Evolutionary conservation across 2,113 vertebrate species (phyloP).

Genomic region (Grus americana): DNA sequence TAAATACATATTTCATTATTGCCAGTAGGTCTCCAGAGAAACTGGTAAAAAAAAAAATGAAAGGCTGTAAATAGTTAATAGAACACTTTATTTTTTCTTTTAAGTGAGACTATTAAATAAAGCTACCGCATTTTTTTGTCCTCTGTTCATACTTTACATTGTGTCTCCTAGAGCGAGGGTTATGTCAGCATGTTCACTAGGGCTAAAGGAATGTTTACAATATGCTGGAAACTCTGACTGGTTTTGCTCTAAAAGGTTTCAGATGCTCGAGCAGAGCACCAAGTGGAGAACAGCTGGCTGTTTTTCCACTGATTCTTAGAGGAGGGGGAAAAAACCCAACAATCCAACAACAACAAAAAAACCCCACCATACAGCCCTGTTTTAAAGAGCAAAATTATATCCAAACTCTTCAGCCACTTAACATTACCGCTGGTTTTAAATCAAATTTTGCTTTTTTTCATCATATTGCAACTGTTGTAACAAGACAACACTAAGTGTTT

Average conservation of each 20-base stretch:
- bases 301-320: constrained; percentile 10
- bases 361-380: not conserved
- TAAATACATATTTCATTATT: constrained; percentile 44
- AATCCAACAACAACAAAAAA: not conserved
- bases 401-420: constrained; percentile 13
- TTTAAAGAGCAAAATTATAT: constrained; percentile 5
- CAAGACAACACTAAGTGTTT: not conserved
- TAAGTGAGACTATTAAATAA: constrained; percentile 61
- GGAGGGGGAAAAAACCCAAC: not conserved
- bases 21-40: constrained; percentile 48
- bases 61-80: constrained; percentile 62
- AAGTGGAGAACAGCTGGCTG: constrained; percentile 70
- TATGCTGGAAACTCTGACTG: constrained; percentile 71
- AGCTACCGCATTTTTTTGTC: constrained; percentile 46
- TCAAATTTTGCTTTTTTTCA: not conserved
- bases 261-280: constrained; percentile 71
- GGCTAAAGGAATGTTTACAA: constrained; percentile 74
- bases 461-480: not conserved
- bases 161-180: constrained; percentile 55
- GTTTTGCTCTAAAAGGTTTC: constrained; percentile 73
- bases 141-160: constrained; percentile 43
- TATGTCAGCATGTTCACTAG: constrained; percentile 52
- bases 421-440: not conserved
- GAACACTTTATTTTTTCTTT: constrained; percentile 49
- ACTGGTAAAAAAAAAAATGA: constrained; percentile 7